phyloP scores from a whole-genome alignment of 2,113 vertebrate species.

The Psophia crepitans region DNA sequence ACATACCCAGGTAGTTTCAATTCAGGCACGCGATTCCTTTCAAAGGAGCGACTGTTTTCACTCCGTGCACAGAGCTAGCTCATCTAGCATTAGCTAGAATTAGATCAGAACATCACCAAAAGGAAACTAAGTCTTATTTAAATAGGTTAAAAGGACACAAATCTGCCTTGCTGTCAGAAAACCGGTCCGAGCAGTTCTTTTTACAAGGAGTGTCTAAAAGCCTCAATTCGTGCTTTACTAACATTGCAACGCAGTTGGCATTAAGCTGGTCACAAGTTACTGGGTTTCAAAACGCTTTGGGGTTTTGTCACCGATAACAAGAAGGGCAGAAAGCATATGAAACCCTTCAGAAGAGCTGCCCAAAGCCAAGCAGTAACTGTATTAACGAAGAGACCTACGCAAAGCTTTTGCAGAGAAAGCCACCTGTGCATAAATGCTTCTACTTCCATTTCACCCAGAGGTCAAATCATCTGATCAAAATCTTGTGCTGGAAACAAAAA shows the following conservation, averaged over 20 bases:
- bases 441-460: slow-evolving; percentile 23
- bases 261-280: background rate
- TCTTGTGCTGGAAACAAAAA: background rate
- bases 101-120: background rate
- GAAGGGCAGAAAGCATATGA: background rate
- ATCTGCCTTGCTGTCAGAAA: background rate
- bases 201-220: background rate
- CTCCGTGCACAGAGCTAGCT: background rate
- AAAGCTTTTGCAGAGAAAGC: slow-evolving; percentile 16
- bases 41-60: background rate
- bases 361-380: background rate
- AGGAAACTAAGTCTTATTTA: background rate
- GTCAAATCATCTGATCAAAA: slow-evolving; percentile 54
- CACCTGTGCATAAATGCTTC: slow-evolving; percentile 14
- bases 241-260: background rate
- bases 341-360: background rate
- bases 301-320: background rate
- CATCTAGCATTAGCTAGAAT: background rate
- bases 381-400: background rate
- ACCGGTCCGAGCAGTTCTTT: background rate
- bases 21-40: background rate
- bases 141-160: background rate
- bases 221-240: background rate
- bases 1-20: background rate
- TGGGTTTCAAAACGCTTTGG: background rate